These are phyloP conservation scores for Beaufortia kweichowensis DNA, from an alignment of 2,113 vertebrate species.

Conservation along the genomic window DNA sequence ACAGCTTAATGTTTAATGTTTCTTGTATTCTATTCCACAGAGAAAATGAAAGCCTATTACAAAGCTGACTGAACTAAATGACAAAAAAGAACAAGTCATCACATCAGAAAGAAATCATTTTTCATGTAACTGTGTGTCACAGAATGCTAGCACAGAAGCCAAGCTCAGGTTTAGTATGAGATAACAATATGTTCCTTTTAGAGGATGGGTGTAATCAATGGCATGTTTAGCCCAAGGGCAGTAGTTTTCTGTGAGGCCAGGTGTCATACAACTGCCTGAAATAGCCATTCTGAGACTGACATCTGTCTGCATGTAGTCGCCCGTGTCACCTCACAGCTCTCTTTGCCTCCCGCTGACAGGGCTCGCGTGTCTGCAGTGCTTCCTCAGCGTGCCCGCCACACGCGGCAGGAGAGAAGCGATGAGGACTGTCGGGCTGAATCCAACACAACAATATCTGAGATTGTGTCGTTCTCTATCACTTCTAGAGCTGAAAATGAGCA, in stretches of 20 bases:
- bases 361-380: conserved; percentile 31
- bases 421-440: conserved; percentile 18
- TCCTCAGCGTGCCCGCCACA: not conserved
- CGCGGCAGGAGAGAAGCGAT: not conserved
- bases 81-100: conserved; percentile 3
- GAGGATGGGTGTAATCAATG: not conserved
- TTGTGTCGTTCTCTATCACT: not conserved
- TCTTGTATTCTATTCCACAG: not conserved
- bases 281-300: conserved; percentile 11
- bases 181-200: not conserved
- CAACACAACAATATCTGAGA: conserved; percentile 22
- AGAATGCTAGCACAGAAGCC: not conserved
- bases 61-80: conserved; percentile 8
- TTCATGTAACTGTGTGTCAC: not conserved
- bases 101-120: not conserved
- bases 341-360: conserved; percentile 22
- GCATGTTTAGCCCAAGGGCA: not conserved
- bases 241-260: not conserved
- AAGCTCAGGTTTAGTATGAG: conserved; percentile 8
- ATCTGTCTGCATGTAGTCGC: conserved; percentile 19
- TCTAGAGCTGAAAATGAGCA: conserved; percentile 24
- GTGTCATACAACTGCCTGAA: not conserved
- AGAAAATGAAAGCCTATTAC: not conserved
- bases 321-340: conserved; percentile 1
- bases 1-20: not conserved